Conservation (phyloP, 1,140 invertebrate genomes). For the Copidosoma floridanum region DNA sequence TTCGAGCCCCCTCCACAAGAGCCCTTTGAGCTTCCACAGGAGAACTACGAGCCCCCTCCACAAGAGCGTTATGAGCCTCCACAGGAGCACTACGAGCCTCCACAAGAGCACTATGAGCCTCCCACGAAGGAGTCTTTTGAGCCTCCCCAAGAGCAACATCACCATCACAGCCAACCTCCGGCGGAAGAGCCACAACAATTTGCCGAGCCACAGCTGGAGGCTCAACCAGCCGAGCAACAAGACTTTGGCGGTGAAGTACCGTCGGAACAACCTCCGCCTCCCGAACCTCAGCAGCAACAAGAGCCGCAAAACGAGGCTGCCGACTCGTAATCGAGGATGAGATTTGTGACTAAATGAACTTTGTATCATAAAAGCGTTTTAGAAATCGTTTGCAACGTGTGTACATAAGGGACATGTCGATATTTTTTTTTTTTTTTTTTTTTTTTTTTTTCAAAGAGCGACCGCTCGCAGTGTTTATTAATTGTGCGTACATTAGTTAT, state of each 20-base stretch:
- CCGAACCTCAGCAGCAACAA: background rate
- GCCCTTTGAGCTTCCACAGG: background rate
- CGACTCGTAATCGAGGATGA: conserved; percentile 19
- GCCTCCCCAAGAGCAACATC: background rate
- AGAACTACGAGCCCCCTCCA: background rate
- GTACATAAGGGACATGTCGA: conserved; percentile 23
- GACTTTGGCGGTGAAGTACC: too few relatives aligned
- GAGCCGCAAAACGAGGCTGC: background rate
- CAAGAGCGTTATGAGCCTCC: background rate
- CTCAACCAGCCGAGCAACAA: too few relatives aligned
- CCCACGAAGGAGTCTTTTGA: background rate
- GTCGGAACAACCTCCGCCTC: too few relatives aligned
- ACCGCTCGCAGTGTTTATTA: too few relatives aligned
- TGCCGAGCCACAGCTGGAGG: too few relatives aligned
- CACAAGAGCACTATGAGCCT: background rate
- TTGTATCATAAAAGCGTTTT: conserved; percentile 15
- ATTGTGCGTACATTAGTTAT: too few relatives aligned
- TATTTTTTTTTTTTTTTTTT: too few relatives aligned
- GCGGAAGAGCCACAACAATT: background rate
- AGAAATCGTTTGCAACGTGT: conserved; percentile 7
- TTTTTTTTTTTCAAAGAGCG: too few relatives aligned
- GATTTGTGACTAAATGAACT: conserved; percentile 6
- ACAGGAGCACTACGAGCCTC: background rate
- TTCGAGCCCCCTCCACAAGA: background rate
- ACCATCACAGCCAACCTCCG: too few relatives aligned